Conservation (phyloP, 2,888 invertebrate species). For the Drosophila stalkeri region DNA sequence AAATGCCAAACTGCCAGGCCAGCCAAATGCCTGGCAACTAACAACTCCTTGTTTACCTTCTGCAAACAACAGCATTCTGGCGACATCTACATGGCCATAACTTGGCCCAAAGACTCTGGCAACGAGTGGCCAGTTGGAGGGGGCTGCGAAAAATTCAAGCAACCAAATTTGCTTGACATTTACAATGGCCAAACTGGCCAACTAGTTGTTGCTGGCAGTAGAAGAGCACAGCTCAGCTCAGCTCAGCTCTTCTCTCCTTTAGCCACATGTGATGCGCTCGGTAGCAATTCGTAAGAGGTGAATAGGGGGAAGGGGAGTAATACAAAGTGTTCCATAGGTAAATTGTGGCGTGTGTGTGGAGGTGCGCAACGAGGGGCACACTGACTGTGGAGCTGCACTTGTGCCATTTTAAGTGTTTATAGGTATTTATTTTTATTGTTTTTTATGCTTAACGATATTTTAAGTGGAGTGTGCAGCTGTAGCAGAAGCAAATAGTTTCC, state of each 20-base stretch:
- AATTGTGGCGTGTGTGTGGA: slow-evolving; percentile 3
- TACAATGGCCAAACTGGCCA: slow-evolving; percentile 74
- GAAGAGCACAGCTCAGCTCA: slow-evolving; percentile 9
- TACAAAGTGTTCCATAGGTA: background rate
- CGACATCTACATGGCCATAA: slow-evolving; percentile 64
- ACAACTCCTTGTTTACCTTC: slow-evolving; percentile 51
- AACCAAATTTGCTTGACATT: slow-evolving; percentile 78
- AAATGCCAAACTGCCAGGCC: slow-evolving; percentile 58
- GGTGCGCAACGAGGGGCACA: background rate
- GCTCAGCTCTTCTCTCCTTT: background rate
- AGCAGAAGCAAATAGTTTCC: slow-evolving; percentile 26
- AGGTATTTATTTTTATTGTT: slow-evolving; percentile 80
- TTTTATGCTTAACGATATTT: slow-evolving; percentile 79
- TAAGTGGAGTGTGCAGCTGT: slow-evolving; percentile 69
- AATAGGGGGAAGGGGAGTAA: background rate
- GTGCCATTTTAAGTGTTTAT: slow-evolving; percentile 80
- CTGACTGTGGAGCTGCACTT: slow-evolving; percentile 38
- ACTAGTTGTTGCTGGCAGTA: slow-evolving; percentile 38
- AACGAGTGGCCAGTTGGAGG: background rate
- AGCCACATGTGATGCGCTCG: slow-evolving; percentile 25
- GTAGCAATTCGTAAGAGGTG: slow-evolving; percentile 2
- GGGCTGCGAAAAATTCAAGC: slow-evolving; percentile 53
- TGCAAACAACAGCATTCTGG: slow-evolving; percentile 48
- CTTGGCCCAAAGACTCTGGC: slow-evolving; percentile 31
- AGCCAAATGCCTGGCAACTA: slow-evolving; percentile 29